A percentile compares a stretch with the other conserved stretches of the same genome.
Conservation (phyloP, 2,888 invertebrate species). For the Pandemis corylana region DNA sequence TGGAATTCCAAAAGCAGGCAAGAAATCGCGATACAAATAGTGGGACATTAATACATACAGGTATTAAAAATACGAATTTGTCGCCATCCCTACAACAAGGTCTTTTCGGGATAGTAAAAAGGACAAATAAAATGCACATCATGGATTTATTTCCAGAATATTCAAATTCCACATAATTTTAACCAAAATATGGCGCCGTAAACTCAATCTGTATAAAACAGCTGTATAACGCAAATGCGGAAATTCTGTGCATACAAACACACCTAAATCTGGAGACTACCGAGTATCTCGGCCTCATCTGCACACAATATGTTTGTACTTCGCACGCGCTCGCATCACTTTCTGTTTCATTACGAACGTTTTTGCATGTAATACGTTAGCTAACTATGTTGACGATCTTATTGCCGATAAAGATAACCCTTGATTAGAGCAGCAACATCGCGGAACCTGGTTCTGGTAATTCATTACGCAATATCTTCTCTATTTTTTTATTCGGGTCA, state of each 20-base stretch:
- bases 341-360: slow-evolving; percentile 66
- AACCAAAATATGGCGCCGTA: not conserved
- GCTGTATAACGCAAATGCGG: slow-evolving; percentile 17
- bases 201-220: slow-evolving; percentile 13
- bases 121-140: no score
- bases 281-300: slow-evolving; percentile 50
- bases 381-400: slow-evolving; percentile 36
- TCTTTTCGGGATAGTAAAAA: no score
- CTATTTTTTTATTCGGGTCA: slow-evolving; percentile 32
- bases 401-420: slow-evolving; percentile 37
- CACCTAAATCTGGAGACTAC: not conserved
- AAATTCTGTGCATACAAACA: slow-evolving; percentile 30
- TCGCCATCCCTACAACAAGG: no score
- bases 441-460: slow-evolving; percentile 10
- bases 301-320: slow-evolving; percentile 65
- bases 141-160: no score
- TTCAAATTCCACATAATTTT: no score
- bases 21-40: no score
- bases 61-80: no score
- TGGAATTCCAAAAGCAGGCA: no score
- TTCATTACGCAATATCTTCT: slow-evolving; percentile 29
- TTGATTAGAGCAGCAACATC: slow-evolving; percentile 30
- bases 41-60: no score
- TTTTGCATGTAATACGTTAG: slow-evolving; percentile 32
- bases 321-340: slow-evolving; percentile 74